Conservation (phyloP, 2,888 invertebrate genomes). For the Elmis aenea region DNA sequence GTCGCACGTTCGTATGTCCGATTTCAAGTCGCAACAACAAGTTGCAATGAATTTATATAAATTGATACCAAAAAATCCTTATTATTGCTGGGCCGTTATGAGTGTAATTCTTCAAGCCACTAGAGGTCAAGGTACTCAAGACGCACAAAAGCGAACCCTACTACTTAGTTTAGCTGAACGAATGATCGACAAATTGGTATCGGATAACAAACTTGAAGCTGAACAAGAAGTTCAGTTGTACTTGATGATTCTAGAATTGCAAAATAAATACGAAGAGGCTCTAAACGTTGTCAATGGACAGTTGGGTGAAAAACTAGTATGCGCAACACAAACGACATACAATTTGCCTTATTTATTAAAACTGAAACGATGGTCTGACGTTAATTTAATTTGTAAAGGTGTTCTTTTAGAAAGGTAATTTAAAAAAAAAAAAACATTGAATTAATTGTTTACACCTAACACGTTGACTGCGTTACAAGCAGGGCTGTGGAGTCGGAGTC, state of each 20-base stretch:
- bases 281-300: slow-evolving; percentile 76
- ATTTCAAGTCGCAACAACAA: slow-evolving; percentile 86
- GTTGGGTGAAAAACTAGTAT: slow-evolving; percentile 62
- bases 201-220: slow-evolving; percentile 83
- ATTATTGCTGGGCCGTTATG: slow-evolving; percentile 98
- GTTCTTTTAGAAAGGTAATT: slow-evolving; percentile 71
- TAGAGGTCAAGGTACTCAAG: slow-evolving; percentile 48
- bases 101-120: slow-evolving; percentile 83
- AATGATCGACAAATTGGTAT: slow-evolving; percentile 87
- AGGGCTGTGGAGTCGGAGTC: no score
- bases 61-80: slow-evolving; percentile 87
- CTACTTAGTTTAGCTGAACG: slow-evolving; percentile 84
- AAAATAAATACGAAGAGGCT: slow-evolving; percentile 77
- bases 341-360: slow-evolving; percentile 70
- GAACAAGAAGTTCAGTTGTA: slow-evolving; percentile 92
- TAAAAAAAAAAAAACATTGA: no score
- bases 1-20: slow-evolving; percentile 86
- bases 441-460: slow-evolving; percentile 1
- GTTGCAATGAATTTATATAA: slow-evolving; percentile 88
- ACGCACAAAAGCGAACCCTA: slow-evolving; percentile 59
- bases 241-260: slow-evolving; percentile 77
- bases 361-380: slow-evolving; percentile 67
- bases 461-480: not conserved
- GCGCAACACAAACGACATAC: slow-evolving; percentile 63
- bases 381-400: slow-evolving; percentile 69